These are phyloP conservation scores for Noctilio leporinus DNA, from an alignment of 2,113 vertebrate genomes.

Conservation along the genomic window DNA sequence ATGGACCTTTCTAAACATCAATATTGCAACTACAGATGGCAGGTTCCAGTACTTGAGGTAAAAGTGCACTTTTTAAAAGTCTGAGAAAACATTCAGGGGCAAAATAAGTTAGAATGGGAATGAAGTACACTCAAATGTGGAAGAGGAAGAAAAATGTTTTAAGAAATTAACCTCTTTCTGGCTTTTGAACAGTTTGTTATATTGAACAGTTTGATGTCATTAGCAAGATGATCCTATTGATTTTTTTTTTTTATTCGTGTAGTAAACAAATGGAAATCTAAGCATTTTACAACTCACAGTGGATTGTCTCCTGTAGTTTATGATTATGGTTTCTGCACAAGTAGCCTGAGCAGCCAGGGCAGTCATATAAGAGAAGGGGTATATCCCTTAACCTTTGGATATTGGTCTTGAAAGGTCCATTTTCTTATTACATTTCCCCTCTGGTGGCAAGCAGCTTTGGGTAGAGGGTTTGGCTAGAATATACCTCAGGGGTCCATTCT, in stretches of 20 bases:
- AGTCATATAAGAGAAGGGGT: background rate
- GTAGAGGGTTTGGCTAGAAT: background rate
- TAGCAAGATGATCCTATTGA: constrained; percentile 56
- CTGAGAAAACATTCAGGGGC: background rate
- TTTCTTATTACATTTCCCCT: background rate
- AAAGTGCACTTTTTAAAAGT: constrained; percentile 57
- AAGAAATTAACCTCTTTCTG: constrained; percentile 49
- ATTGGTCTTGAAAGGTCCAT: background rate
- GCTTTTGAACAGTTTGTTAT: constrained; percentile 35
- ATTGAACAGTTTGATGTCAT: constrained; percentile 38
- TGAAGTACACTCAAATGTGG: constrained; percentile 36
- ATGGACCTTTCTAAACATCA: constrained; percentile 61
- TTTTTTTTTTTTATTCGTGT: constrained; percentile 54
- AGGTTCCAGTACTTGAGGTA: constrained; percentile 24
- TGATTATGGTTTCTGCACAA: constrained; percentile 36
- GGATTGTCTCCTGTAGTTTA: constrained; percentile 42
- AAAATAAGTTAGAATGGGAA: constrained; percentile 39
- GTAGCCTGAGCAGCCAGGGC: background rate
- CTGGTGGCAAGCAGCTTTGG: background rate
- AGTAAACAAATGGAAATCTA: constrained; percentile 62
- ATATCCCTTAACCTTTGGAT: background rate
- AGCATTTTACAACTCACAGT: constrained; percentile 32
- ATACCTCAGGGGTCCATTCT: background rate
- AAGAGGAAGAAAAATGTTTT: constrained; percentile 43
- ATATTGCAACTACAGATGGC: constrained; percentile 43